Evolutionary conservation across 2,797 vertebrate species (phyloP).

Genomic region (Hemitrygon akajei): DNA sequence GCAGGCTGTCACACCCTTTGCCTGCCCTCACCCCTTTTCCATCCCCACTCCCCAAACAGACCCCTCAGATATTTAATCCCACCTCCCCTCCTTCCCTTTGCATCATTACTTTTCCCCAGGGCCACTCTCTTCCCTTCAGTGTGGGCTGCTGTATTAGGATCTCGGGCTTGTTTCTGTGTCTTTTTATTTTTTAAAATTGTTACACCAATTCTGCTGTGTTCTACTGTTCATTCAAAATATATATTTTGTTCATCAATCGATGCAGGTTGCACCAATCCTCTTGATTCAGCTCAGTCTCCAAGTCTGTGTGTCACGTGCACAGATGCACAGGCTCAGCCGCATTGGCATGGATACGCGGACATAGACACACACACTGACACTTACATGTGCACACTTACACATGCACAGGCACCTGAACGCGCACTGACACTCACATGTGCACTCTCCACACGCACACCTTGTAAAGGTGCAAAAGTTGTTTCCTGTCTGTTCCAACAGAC

Average conservation of each 20-base stretch:
- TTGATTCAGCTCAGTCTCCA: not conserved
- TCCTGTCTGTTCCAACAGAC: not conserved
- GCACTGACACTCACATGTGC: too few species aligned
- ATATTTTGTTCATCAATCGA: conserved; percentile 19
- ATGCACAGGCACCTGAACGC: too few species aligned
- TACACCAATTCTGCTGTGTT: conserved; percentile 12
- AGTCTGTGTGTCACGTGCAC: not conserved
- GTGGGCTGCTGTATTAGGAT: not conserved
- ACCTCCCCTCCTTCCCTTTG: too few species aligned
- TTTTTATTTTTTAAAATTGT: conserved; percentile 7
- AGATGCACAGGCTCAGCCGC: too few species aligned
- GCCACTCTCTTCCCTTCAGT: not conserved
- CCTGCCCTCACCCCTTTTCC: not conserved
- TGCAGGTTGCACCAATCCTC: not conserved
- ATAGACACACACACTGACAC: too few species aligned
- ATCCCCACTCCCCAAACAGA: not conserved
- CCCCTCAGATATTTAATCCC: not conserved
- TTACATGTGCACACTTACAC: too few species aligned
- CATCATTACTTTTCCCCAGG: not conserved
- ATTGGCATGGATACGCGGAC: too few species aligned
- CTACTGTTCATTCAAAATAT: conserved; percentile 28
- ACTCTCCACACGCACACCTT: not conserved
- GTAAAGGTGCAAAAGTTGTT: not conserved
- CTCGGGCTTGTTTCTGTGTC: conserved; percentile 25
- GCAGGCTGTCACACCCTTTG: not conserved